Evolutionary conservation across 2,113 vertebrate species (phyloP), one percentile per base, ranked within the genome.

Genomic region (Agapornis roseicollis): DNA sequence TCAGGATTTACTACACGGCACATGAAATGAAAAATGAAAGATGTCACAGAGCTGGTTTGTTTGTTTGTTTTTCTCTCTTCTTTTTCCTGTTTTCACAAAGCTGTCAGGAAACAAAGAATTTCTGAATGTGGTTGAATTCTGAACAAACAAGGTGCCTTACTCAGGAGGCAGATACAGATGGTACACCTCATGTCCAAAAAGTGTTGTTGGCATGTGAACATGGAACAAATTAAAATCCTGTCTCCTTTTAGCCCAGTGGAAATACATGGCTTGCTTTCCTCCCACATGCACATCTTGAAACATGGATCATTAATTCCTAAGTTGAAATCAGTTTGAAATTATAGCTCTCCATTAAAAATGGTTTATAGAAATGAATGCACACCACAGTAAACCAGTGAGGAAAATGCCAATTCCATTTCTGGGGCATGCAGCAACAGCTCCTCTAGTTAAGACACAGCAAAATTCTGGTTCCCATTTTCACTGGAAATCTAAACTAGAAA

Each of bases 401-500:
- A 96, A 96, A 88, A 95, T 50, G 83, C 72, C 95, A 94, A 60
- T 55, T 92, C 77, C 42, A 65, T 93, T 82, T 46, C 55, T 88
- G 52, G 52, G 53, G 28, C 63, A 88, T 89, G 96, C 85, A 95
- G 77, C 71, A 92, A 89, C 50, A 66, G 68, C 39, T 94, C 47
- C 25, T 58, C 79, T 77, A 88, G 72, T 50, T 77, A 94, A 96
- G 88, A 90, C 88, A 94, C 8, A 85, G 83, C 31, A 96, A 89
- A 88, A 92, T 88, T 97, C 92, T 96, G 80, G 80, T 96, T 96
- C 76, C 94, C 64, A 92, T 95, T 97, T 95, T 96, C 77, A 86
- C 64, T 94, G 77, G 85, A 97, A 97, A 97, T 96, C 1, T 93
- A 90, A 93, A 89, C 77, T 91, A 97, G 82, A 96, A 90, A 97